Conservation (phyloP, 2,113 vertebrate species). For the Falco punctatus region DNA sequence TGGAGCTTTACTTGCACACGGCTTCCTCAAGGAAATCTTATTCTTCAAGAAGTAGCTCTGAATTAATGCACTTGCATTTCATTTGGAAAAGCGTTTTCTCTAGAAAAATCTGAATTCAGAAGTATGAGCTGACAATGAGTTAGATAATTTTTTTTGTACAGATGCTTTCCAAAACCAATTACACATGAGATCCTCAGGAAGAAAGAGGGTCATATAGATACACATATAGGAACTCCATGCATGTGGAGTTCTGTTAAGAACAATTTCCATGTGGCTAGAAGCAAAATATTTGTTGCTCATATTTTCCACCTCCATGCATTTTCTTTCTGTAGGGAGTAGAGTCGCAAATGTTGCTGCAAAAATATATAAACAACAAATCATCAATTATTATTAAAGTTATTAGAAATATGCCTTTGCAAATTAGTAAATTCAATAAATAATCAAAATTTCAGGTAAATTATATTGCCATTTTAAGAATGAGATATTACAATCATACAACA, state of each 20-base stretch:
- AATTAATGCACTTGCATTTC: neutral
- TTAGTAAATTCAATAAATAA: neutral
- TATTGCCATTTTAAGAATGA: neutral
- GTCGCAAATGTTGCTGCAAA: neutral
- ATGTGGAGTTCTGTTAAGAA: neutral
- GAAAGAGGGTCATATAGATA: neutral
- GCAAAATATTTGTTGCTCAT: neutral
- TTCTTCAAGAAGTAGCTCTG: neutral
- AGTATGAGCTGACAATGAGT: neutral
- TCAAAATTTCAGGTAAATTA: neutral
- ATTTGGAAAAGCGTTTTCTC: neutral
- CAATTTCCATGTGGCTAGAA: neutral
- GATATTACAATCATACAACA: neutral
- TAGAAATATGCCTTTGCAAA: neutral
- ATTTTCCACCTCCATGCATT: neutral
- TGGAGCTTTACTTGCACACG: neutral
- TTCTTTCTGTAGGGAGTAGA: neutral
- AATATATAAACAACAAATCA: neutral
- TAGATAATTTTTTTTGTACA: neutral
- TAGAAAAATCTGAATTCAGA: neutral
- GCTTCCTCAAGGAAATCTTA: neutral
- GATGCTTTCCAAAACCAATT: neutral
- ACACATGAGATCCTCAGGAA: neutral
- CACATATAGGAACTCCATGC: neutral
- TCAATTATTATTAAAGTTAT: neutral